Evolutionary conservation across 2,888 invertebrate genomes (phyloP).

Genomic region (Idaea aversata): DNA sequence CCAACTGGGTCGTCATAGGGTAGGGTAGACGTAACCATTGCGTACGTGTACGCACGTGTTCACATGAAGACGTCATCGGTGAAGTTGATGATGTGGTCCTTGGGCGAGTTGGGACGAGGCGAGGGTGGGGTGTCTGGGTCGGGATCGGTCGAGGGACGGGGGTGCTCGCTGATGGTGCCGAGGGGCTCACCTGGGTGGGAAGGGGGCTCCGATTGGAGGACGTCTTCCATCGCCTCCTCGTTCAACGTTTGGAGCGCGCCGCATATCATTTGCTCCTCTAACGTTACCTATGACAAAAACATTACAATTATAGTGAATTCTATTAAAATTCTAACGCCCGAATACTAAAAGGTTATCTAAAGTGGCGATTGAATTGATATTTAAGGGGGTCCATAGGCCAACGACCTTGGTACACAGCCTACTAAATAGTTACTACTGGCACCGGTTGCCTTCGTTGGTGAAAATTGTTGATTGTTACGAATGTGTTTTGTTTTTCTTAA

Average conservation of each 20-base stretch:
- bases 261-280: conserved; percentile 97
- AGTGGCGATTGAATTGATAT: too few relatives aligned
- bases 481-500: too few relatives aligned
- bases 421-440: too few relatives aligned
- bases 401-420: too few relatives aligned
- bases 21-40: too few relatives aligned
- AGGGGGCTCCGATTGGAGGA: conserved; percentile 85
- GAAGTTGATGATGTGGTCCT: conserved; percentile 20
- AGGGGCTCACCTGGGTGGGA: conserved; percentile 78
- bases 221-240: conserved; percentile 96
- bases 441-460: too few relatives aligned
- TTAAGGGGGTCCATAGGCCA: too few relatives aligned
- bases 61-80: conserved; percentile 54
- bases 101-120: conserved; percentile 26
- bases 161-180: conserved; percentile 59
- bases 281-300: conserved; percentile 84
- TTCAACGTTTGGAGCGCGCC: conserved; percentile 95
- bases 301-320: conserved; percentile 14
- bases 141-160: conserved; percentile 33
- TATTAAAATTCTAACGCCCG: too few relatives aligned
- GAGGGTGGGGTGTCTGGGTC: conserved; percentile 21
- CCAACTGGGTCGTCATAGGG: too few relatives aligned
- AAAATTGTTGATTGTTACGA: too few relatives aligned
- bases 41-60: too few relatives aligned
- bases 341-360: too few relatives aligned